phyloP scores from a whole-genome alignment of 2,888 invertebrate species.

The Morpho achilles region DNA sequence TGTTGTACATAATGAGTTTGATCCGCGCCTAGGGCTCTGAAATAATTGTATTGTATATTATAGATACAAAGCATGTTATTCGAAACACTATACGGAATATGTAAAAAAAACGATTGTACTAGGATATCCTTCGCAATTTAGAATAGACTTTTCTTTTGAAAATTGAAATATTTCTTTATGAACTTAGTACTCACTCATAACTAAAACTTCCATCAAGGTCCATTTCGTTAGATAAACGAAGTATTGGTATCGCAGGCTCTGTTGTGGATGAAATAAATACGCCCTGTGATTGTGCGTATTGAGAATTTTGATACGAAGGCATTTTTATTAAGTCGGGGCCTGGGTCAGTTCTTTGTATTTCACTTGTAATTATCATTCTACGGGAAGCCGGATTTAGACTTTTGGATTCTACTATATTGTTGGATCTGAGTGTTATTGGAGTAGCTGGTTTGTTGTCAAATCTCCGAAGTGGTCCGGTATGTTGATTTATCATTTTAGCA shows the following conservation, averaged over 20 bases:
- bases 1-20: slow-evolving; percentile 76
- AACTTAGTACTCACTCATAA: slow-evolving; percentile 68
- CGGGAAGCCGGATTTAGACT: slow-evolving; percentile 40
- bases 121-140: no score
- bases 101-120: no score
- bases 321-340: slow-evolving; percentile 52
- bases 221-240: slow-evolving; percentile 76
- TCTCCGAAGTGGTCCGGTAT: slow-evolving; percentile 46
- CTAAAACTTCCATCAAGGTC: slow-evolving; percentile 77
- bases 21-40: slow-evolving; percentile 68
- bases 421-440: slow-evolving; percentile 47
- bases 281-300: slow-evolving; percentile 52
- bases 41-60: slow-evolving; percentile 1
- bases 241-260: slow-evolving; percentile 71
- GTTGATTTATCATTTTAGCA: slow-evolving; percentile 40
- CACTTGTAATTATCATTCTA: slow-evolving; percentile 54
- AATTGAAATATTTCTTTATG: not conserved
- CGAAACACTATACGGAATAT: no score
- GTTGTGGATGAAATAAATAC: slow-evolving; percentile 61
- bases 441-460: slow-evolving; percentile 16
- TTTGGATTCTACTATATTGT: slow-evolving; percentile 34
- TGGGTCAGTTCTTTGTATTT: slow-evolving; percentile 47
- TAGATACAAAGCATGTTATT: no score
- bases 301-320: slow-evolving; percentile 44
- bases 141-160: no score